phyloP scores from a whole-genome alignment of 2,888 invertebrate species.

The Chymomyza amoena region DNA sequence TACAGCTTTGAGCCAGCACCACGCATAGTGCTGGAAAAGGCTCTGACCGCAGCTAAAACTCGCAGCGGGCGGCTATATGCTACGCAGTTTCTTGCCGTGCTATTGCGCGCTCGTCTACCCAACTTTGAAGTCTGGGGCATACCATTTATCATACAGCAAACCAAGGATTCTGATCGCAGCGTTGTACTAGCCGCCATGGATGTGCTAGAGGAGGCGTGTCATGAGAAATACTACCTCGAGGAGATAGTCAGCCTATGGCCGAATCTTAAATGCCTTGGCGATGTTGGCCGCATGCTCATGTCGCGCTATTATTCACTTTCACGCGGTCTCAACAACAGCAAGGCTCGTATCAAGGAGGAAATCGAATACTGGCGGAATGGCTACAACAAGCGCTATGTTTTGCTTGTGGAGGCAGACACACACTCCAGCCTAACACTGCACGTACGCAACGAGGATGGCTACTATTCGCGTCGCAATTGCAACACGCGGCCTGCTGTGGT shows the following conservation, averaged over 20 bases:
- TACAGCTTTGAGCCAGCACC: slow-evolving; percentile 84
- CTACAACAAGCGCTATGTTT: slow-evolving; percentile 90
- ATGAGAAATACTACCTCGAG: slow-evolving; percentile 88
- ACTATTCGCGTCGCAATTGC: slow-evolving; percentile 85
- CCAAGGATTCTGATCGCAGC: slow-evolving; percentile 89
- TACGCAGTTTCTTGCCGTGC: slow-evolving; percentile 92
- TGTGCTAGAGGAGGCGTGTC: slow-evolving; percentile 95
- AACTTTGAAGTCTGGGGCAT: slow-evolving; percentile 93
- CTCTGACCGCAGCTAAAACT: slow-evolving; percentile 78
- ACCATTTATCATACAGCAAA: slow-evolving; percentile 89
- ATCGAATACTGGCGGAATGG: slow-evolving; percentile 88
- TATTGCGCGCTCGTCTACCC: slow-evolving; percentile 86
- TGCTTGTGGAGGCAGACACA: slow-evolving; percentile 92
- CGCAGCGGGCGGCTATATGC: slow-evolving; percentile 87
- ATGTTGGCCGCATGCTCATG: slow-evolving; percentile 88
- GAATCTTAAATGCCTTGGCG: slow-evolving; percentile 84
- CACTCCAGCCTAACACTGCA: slow-evolving; percentile 92
- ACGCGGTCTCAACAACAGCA: slow-evolving; percentile 84
- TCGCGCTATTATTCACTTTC: slow-evolving; percentile 87
- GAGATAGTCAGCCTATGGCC: slow-evolving; percentile 88
- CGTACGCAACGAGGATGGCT: slow-evolving; percentile 88
- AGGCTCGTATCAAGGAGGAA: slow-evolving; percentile 85
- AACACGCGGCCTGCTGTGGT: slow-evolving; percentile 81
- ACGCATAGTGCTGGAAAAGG: slow-evolving; percentile 82
- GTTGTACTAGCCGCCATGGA: slow-evolving; percentile 90